Evolutionary conservation across 2,888 invertebrate genomes (phyloP).

Genomic region (Oligia latruncula): DNA sequence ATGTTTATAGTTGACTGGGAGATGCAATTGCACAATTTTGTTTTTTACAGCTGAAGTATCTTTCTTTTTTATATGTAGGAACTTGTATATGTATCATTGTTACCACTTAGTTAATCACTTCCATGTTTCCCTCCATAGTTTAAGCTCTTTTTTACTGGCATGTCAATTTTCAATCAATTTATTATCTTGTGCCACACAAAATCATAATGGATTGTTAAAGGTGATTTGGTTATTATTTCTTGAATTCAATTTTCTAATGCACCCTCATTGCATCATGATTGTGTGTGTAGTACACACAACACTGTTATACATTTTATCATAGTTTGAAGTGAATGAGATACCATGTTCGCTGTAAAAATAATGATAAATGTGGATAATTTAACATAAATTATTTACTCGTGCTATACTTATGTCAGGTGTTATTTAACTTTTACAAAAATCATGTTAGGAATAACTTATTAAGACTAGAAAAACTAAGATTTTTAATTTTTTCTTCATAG

Average conservation of each 20-base stretch:
- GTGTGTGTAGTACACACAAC: not conserved
- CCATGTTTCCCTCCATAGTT: conserved; percentile 17
- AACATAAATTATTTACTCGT: conserved; percentile 41
- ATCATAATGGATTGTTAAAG: conserved; percentile 2
- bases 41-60: conserved; percentile 2
- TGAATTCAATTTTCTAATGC: not conserved
- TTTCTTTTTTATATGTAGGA: conserved; percentile 14
- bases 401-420: conserved; percentile 48
- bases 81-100: conserved; percentile 34
- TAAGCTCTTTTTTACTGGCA: conserved; percentile 12
- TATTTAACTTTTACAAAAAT: conserved; percentile 35
- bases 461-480: conserved; percentile 31
- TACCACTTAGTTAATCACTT: conserved; percentile 46
- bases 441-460: conserved; percentile 37
- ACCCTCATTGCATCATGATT: not conserved
- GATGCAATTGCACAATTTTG: conserved; percentile 21
- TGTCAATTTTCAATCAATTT: conserved; percentile 4
- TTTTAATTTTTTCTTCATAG: conserved; percentile 23
- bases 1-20: not conserved
- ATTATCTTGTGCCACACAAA: not conserved
- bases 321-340: conserved; percentile 11
- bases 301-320: conserved; percentile 8
- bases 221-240: conserved; percentile 6
- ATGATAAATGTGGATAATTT: conserved; percentile 11
- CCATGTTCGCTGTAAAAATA: conserved; percentile 2